These are phyloP conservation scores for Brassicogethes aeneus DNA, from an alignment of 2,888 invertebrate genomes.

Conservation along the genomic window DNA sequence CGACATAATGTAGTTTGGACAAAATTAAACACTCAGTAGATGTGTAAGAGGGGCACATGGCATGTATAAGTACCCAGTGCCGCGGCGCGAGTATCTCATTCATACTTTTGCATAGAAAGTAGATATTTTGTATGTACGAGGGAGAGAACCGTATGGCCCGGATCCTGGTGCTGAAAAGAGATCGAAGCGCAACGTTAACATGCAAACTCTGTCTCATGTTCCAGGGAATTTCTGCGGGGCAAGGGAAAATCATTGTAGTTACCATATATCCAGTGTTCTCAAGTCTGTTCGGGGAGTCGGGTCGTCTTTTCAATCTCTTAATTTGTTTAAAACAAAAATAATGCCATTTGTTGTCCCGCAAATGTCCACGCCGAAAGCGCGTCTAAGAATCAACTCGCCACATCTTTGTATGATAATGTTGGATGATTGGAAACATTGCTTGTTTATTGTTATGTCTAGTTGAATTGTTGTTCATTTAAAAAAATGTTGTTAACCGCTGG, in stretches of 20 bases:
- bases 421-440: too few species aligned
- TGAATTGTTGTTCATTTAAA: too few species aligned
- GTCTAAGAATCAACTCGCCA: too few species aligned
- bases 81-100: conserved; percentile 47
- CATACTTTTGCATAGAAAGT: conserved; percentile 54
- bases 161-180: conserved; percentile 29
- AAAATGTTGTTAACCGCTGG: too few species aligned
- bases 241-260: conserved; percentile 40
- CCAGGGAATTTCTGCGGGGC: conserved; percentile 41
- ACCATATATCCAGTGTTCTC: conserved; percentile 45
- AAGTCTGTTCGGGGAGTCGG: conserved; percentile 41
- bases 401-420: too few species aligned
- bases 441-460: too few species aligned
- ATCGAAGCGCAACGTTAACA: conserved; percentile 39
- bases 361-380: too few species aligned
- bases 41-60: conserved; percentile 30
- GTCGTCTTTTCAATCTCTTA: conserved; percentile 23
- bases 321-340: conserved; percentile 3
- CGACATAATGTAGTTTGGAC: too few species aligned
- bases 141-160: conserved; percentile 28
- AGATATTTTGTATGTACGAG: conserved; percentile 45
- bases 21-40: conserved; percentile 5
- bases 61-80: conserved; percentile 39
- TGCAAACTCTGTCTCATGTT: conserved; percentile 44
- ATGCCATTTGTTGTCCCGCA: too few species aligned